Base-by-base conservation (phyloP, 2,888 invertebrate species). In the Amaurobius ferox region DNA sequence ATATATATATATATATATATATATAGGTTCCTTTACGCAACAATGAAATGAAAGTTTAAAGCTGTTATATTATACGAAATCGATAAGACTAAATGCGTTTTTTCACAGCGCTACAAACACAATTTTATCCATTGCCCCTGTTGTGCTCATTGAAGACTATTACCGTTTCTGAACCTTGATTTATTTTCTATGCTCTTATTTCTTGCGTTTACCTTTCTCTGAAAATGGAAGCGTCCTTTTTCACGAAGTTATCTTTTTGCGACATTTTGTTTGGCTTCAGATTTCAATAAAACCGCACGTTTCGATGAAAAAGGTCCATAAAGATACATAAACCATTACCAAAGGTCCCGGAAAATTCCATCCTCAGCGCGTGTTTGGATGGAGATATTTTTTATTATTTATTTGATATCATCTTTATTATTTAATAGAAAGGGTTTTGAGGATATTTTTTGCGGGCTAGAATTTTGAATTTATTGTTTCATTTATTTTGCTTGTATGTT, bases 251-350 rank as follows among this genome's bases (percentile, higher is more conserved):
- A n/a, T n/a, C 32, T 77, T 26, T 30, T 32, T 44, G 48, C 62
- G 77, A 78, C 83, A 77, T 74, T 81, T 77, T 72, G 77, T 77
- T 77, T 44, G 55, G 83, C 72, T 76, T 85, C 76, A 85, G 77
- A 77, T 85, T 85, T 77, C 83, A 85, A 85, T 77, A 85, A 85
- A 85, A 85, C 62, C 66, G 66, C 77, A 71, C 83, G 76, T 73
- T 73, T 72, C 30, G n/a, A n/a, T 19, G 77, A 78, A 76, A 72
- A 72, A 77, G 77, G 66, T 85, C 77, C 70, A 80, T 80, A 80
- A 79, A 80, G 73, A 73, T 67, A 70, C 71, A 83, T 83, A 83
- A 83, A 66, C 76, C 81, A 76, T 83, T 83, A 83, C 71, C 76
- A 76, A 76, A 73, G 70, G 76, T 83, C 62, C 64, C 19, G 64